A percentile compares a stretch with the other conserved stretches of the same genome.
Conservation (phyloP, 2,888 invertebrate species). For the Slavum lentiscoides region DNA sequence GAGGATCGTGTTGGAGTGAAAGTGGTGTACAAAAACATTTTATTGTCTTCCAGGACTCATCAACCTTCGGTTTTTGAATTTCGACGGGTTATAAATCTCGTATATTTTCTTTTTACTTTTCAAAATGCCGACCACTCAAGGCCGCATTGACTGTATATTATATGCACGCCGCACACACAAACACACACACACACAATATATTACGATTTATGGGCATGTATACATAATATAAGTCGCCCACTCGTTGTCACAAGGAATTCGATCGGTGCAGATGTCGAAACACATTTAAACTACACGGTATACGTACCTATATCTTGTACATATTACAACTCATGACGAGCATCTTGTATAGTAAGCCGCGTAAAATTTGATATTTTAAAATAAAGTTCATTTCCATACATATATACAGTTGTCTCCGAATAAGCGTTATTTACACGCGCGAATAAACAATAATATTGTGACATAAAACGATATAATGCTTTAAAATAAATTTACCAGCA, state of each 20-base stretch:
- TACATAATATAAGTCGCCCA: conserved; percentile 3
- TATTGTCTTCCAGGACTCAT: conserved; percentile 39
- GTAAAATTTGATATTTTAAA: no score
- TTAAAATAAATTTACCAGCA: no score
- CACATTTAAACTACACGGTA: neutral
- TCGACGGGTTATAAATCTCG: conserved; percentile 10
- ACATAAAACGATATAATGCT: no score
- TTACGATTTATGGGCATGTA: neutral
- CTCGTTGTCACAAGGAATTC: conserved; percentile 12
- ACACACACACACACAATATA: neutral
- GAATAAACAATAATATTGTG: no score
- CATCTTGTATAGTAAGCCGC: no score
- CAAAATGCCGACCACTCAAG: conserved; percentile 35
- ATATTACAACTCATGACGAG: no score
- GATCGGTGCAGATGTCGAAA: conserved; percentile 2
- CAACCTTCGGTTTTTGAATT: conserved; percentile 37
- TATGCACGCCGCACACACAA: neutral
- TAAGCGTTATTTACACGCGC: no score
- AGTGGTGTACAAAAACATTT: conserved; percentile 6
- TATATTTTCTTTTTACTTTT: conserved; percentile 30
- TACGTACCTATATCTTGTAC: neutral
- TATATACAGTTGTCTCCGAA: no score
- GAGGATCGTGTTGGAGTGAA: conserved; percentile 38
- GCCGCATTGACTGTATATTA: neutral
- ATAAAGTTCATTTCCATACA: no score